Percentiles rank a stretch among this genome's conserved stretches.
phyloP scores from a whole-genome alignment of 2,113 vertebrate species.

The Indicator maculatus region DNA sequence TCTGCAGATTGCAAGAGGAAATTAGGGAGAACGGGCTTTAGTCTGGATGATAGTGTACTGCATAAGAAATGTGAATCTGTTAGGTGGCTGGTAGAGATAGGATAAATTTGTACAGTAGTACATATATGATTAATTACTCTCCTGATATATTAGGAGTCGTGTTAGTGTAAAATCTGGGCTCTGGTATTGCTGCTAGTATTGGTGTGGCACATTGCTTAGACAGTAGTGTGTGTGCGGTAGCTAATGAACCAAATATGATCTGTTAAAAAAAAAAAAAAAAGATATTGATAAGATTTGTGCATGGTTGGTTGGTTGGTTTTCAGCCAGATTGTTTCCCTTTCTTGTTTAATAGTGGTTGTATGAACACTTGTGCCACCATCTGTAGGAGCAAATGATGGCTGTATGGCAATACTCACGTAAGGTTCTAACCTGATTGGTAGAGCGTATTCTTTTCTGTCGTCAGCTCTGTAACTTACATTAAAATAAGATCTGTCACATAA shows the following conservation, averaged over 20 bases:
- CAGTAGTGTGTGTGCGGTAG: background rate
- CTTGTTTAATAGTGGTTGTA: background rate
- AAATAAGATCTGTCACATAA: background rate
- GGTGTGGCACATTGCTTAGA: background rate
- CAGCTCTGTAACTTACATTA: background rate
- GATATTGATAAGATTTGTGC: background rate
- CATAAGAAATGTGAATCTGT: background rate
- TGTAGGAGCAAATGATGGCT: background rate
- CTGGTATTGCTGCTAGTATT: background rate
- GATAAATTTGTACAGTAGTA: background rate
- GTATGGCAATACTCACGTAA: background rate
- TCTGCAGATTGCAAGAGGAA: background rate
- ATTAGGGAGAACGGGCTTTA: background rate
- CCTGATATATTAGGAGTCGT: background rate
- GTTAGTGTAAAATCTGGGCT: background rate
- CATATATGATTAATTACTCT: background rate
- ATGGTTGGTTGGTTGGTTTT: background rate
- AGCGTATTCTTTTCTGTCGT: background rate
- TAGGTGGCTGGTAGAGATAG: background rate
- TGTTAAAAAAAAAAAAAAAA: background rate
- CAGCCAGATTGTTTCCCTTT: background rate
- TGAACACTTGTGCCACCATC: slow-evolving; percentile 9
- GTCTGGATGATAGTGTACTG: background rate
- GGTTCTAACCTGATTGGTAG: background rate
- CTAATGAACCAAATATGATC: background rate